Base-by-base conservation (phyloP, 2,888 invertebrate species). In the Tuberolachnus salignus region DNA sequence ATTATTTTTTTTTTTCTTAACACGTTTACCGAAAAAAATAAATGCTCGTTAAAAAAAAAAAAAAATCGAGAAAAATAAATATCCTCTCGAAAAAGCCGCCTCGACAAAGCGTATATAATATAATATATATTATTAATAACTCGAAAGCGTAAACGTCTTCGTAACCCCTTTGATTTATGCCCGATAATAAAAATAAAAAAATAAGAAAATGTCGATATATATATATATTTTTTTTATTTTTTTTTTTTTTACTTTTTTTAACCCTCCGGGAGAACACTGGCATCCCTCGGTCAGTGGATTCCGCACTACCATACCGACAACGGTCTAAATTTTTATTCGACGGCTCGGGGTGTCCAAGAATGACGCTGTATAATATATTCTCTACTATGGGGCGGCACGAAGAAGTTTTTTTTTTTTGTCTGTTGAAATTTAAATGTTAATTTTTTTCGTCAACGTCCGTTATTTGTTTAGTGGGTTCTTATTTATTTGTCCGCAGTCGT, bases 101-200 rank as follows among this genome's bases (percentile, higher is more conserved):
- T n/a, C n/a, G n/a, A n/a, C 49, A 42, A 63, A 51, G 34, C 51
- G 72, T 72, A 19, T n/a, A n/a, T n/a, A n/a, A n/a, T 26, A 51
- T 51, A n/a, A 19, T 51, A 46, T 72, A 19, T 51, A 63, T 63
- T 73, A 73, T 73, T 73, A 73, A 73, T 73, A 73, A 63, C 59
- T 49, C 53, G 59, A 78, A 78, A 69, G 67, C 67, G 59, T 69
- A 78, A 78, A 78, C 78, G 78, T 67, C 66, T 75, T 67, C 75
- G n/a, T 69, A 67, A 78, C 66, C 78, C 78, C 67, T 78, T 78
- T 78, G 78, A 78, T 78, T 78, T 78, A 78, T 69, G 67, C 26
- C 34, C 34, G 57, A 69, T 51, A 16, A 21, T 66, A 66, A 75
- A 64, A 74, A 73, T 59, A 49, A 59, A 67, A 49, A 49, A 64